Conservation (phyloP, 2,888 invertebrate genomes). For the Entomobrya proxima region DNA sequence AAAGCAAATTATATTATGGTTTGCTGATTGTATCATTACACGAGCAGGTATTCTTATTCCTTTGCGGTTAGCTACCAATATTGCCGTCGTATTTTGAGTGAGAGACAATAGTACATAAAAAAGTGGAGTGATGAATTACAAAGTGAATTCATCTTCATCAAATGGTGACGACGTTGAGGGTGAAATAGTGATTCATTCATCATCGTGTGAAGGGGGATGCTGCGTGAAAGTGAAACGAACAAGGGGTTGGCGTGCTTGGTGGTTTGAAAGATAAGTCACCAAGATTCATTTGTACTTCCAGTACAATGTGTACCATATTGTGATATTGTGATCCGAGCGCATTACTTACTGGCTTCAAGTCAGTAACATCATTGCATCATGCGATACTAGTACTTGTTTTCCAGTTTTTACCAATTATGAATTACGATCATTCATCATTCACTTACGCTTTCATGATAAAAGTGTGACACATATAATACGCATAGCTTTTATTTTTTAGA, state of each 20-base stretch:
- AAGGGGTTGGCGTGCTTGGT: no score
- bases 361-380: slow-evolving; percentile 8
- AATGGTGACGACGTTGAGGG: not conserved
- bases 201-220: no score
- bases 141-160: not conserved
- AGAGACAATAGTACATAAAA: not conserved
- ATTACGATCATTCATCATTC: slow-evolving; percentile 37
- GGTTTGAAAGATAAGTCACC: no score
- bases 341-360: not conserved
- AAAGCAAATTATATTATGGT: not conserved
- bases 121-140: not conserved
- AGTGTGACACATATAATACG: not conserved
- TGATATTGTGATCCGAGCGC: slow-evolving; percentile 12
- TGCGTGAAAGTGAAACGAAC: no score
- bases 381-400: no score
- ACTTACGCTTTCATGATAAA: slow-evolving; percentile 11
- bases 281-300: no score
- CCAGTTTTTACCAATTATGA: no score
- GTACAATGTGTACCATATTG: no score
- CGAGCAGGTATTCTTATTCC: not conserved
- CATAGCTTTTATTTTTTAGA: not conserved
- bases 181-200: no score
- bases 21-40: not conserved
- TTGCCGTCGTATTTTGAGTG: not conserved
- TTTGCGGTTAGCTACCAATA: not conserved